phyloP scores from a whole-genome alignment of 2,113 vertebrate species.

The Acanthisitta chloris region DNA sequence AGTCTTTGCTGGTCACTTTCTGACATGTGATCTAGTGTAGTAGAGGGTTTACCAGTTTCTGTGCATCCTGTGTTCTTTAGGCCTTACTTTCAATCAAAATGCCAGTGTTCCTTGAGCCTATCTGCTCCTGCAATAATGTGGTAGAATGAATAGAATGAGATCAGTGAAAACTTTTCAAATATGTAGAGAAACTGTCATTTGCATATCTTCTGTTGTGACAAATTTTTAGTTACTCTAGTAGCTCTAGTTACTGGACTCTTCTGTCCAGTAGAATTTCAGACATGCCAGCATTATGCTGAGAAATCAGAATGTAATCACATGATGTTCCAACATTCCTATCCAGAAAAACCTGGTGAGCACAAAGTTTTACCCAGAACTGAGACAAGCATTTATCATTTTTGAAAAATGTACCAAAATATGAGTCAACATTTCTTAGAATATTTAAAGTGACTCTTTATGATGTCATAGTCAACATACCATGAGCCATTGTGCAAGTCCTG shows the following conservation, averaged over 20 bases:
- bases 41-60: not conserved
- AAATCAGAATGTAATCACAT: not conserved
- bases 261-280: not conserved
- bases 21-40: not conserved
- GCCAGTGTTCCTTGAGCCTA: not conserved
- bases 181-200: not conserved
- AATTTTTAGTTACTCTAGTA: not conserved
- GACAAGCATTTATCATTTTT: not conserved
- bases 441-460: not conserved
- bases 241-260: too few relatives aligned
- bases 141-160: not conserved
- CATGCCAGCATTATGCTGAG: not conserved
- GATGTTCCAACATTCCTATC: not conserved
- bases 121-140: not conserved
- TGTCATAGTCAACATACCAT: rapidly evolving
- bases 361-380: not conserved
- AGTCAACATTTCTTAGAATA: not conserved
- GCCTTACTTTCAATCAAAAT: not conserved
- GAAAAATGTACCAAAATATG: not conserved
- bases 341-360: not conserved
- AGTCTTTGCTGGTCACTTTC: not conserved
- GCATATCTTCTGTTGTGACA: not conserved
- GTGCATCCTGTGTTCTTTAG: not conserved
- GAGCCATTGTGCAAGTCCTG: not conserved
- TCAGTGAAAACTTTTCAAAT: not conserved